A percentile compares a stretch with the other conserved stretches of the same genome.
Evolutionary conservation across 2,797 vertebrate genomes (phyloP).

Genomic region (Anableps anableps): DNA sequence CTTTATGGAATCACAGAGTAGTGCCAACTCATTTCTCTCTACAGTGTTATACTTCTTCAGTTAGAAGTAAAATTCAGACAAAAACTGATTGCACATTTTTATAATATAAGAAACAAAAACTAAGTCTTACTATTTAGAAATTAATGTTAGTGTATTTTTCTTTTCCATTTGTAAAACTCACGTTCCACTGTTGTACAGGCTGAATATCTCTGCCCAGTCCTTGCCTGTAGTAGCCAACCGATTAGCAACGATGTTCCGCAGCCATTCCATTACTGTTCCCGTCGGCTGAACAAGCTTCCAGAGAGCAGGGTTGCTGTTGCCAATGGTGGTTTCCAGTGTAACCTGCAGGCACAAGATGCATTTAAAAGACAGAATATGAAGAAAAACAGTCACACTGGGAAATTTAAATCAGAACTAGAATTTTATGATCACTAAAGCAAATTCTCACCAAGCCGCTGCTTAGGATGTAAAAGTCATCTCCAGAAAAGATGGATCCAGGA

Average conservation of each 20-base stretch:
- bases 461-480: constrained; percentile 95
- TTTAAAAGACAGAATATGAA: background rate
- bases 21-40: background rate
- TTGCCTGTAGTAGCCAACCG: constrained; percentile 84
- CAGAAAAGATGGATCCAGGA: constrained; percentile 92
- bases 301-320: constrained; percentile 87
- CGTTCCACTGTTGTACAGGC: constrained; percentile 93
- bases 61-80: background rate
- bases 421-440: background rate
- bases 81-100: constrained; percentile 1
- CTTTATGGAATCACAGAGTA: background rate
- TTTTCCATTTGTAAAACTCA: constrained; percentile 71
- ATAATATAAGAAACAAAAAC: constrained; percentile 10
- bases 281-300: constrained; percentile 88
- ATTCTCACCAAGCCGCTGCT: constrained; percentile 91
- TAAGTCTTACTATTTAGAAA: background rate
- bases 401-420: background rate
- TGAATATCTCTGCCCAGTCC: constrained; percentile 86
- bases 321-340: constrained; percentile 92
- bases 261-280: constrained; percentile 89
- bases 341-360: constrained; percentile 78
- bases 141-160: no score
- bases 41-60: background rate
- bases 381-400: background rate
- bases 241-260: constrained; percentile 92